Evolutionary conservation across 2,113 vertebrate genomes (phyloP).

Genomic region (Phasianus colchicus): DNA sequence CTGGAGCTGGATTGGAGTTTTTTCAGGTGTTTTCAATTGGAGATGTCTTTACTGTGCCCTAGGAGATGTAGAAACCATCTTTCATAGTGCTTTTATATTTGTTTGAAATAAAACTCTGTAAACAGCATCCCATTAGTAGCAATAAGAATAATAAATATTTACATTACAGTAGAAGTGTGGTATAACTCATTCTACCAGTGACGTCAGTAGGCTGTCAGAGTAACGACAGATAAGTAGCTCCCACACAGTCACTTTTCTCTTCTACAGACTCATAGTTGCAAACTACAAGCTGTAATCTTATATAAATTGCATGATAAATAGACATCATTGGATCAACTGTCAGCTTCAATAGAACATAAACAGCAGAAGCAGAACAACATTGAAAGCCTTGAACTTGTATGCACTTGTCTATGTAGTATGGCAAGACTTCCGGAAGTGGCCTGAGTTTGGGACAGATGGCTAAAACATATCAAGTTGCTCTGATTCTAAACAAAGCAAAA

Average conservation of each 20-base stretch:
- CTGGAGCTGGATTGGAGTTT: background rate
- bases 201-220: background rate
- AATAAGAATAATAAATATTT: background rate
- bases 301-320: background rate
- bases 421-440: background rate
- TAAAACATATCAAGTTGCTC: background rate
- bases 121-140: background rate
- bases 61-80: background rate
- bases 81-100: background rate
- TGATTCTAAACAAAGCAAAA: background rate
- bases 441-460: background rate
- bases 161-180: background rate
- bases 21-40: background rate
- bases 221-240: background rate
- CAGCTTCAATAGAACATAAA: background rate
- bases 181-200: background rate
- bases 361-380: background rate
- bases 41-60: background rate
- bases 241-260: background rate
- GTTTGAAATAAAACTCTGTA: background rate
- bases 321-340: background rate
- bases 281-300: background rate
- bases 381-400: background rate
- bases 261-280: background rate
- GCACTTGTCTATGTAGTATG: rapidly evolving